These are phyloP conservation scores for Prosopocoilus inquinatus DNA, from an alignment of 2,888 invertebrate genomes.

Conservation along the genomic window DNA sequence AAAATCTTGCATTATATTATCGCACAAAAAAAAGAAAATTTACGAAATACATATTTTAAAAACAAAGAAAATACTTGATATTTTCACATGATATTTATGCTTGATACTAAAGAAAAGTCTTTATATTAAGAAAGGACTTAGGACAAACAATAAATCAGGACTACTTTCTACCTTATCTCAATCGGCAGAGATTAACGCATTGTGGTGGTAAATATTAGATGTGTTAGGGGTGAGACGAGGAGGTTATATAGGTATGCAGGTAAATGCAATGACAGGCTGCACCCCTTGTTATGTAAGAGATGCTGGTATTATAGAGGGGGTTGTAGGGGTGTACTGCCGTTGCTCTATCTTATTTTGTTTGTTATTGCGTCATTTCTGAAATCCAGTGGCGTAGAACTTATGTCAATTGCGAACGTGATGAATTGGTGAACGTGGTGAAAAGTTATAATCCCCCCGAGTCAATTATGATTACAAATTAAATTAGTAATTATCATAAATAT, in stretches of 20 bases:
- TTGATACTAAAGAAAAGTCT: too few species aligned
- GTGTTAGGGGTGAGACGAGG: slow-evolving; percentile 23
- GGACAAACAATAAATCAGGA: slow-evolving; percentile 14
- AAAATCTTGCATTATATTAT: slow-evolving; percentile 2
- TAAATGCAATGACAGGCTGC: slow-evolving; percentile 46
- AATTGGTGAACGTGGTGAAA: too few species aligned
- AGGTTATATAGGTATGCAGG: slow-evolving; percentile 39
- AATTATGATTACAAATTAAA: too few species aligned
- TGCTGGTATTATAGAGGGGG: slow-evolving; percentile 19
- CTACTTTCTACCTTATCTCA: slow-evolving; percentile 17
- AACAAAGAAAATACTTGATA: not conserved
- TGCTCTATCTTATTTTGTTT: not conserved
- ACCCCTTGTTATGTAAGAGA: slow-evolving; percentile 38
- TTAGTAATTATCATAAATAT: too few species aligned
- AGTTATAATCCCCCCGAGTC: too few species aligned
- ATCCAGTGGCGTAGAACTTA: not conserved
- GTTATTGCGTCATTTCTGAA: not conserved
- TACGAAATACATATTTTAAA: too few species aligned
- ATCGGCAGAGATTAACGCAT: slow-evolving; percentile 12
- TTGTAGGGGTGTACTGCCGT: slow-evolving; percentile 2
- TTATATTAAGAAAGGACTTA: not conserved
- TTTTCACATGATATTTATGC: not conserved
- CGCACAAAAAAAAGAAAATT: not conserved
- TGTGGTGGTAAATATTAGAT: slow-evolving; percentile 22
- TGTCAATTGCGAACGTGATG: too few species aligned